Evolutionary conservation across 2,113 vertebrate species (phyloP).

Genomic region (Odobenus rosmarus): DNA sequence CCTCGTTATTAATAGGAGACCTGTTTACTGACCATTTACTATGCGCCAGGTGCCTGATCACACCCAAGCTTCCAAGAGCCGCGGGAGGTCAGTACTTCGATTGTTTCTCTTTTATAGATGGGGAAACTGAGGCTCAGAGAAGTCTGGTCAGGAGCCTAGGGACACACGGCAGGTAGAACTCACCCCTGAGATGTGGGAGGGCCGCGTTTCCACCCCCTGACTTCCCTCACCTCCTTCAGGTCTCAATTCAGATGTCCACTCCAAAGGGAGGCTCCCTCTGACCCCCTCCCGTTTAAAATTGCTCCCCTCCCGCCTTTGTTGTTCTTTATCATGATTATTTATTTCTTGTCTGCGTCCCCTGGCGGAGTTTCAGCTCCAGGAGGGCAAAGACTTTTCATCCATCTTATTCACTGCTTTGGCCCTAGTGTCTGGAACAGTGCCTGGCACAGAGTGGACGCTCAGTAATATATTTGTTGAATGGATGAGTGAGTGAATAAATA

Average conservation of each 20-base stretch:
- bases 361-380: not conserved
- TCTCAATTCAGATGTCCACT: not conserved
- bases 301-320: not conserved
- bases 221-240: not conserved
- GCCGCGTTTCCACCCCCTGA: not conserved
- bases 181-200: not conserved
- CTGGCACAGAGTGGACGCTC: not conserved
- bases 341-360: not conserved
- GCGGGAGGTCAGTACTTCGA: accelerated
- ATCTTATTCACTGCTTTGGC: not conserved
- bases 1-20: accelerated
- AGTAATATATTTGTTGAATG: not conserved
- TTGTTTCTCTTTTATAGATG: not conserved
- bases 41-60: not conserved
- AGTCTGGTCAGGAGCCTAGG: not conserved
- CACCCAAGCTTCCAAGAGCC: not conserved
- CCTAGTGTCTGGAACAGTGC: not conserved
- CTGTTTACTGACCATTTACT: no score
- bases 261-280: not conserved
- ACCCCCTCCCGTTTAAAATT: not conserved
- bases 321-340: not conserved
- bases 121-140: not conserved
- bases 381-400: not conserved
- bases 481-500: not conserved
- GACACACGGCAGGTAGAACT: not conserved